These are phyloP conservation scores for Paraescarpia echinospica DNA, from an alignment of 1,140 invertebrate genomes.

Conservation along the genomic window DNA sequence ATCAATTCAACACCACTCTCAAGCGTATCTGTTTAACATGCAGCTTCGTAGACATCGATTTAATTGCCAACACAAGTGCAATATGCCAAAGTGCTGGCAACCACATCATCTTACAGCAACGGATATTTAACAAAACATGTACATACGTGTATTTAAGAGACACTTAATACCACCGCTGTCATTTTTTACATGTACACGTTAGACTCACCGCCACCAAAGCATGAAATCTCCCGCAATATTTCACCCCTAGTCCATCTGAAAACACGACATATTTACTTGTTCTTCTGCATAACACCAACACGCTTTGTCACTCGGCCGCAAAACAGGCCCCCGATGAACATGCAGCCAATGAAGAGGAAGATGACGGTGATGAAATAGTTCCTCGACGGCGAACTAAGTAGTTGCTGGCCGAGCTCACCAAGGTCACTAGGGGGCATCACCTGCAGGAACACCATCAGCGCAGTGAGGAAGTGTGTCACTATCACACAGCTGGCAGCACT, in stretches of 20 bases:
- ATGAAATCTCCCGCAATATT: not conserved
- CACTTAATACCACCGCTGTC: not conserved
- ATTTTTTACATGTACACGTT: not conserved
- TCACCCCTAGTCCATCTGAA: not conserved
- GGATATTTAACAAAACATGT: not conserved
- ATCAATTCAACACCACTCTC: not conserved
- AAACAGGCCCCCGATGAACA: constrained; percentile 80
- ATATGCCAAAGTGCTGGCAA: not conserved
- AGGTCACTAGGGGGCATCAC: constrained; percentile 68
- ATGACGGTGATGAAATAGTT: constrained; percentile 69
- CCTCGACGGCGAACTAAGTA: constrained; percentile 71
- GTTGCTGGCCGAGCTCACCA: constrained; percentile 71
- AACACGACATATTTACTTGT: constrained; percentile 60
- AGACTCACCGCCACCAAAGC: not conserved
- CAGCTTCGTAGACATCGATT: too few relatives aligned
- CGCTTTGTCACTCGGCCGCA: constrained; percentile 77
- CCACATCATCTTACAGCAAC: not conserved
- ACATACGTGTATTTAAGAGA: not conserved
- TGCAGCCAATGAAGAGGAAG: constrained; percentile 71
- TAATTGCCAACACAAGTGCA: too few relatives aligned
- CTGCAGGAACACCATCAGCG: constrained; percentile 46
- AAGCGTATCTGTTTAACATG: not conserved
- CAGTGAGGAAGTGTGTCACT: not conserved
- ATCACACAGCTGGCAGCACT: too few relatives aligned
- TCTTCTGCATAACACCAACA: constrained; percentile 68